Percentiles rank a stretch among this genome's conserved stretches.
These are phyloP conservation scores for Folsomia candida DNA, from an alignment of 2,888 invertebrate species.

Conservation along the genomic window DNA sequence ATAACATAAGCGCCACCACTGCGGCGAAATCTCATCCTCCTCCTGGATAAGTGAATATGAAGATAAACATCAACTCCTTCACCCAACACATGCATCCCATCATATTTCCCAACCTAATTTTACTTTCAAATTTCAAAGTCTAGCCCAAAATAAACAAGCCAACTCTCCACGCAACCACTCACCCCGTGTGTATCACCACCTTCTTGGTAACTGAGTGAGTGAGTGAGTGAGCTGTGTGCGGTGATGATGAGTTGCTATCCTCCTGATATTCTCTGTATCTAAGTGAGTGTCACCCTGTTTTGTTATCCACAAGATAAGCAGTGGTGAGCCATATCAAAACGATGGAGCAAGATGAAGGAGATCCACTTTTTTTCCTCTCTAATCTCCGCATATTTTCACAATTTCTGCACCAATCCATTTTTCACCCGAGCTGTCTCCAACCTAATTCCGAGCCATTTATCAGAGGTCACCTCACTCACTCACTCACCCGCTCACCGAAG, in stretches of 20 bases:
- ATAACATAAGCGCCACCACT: too few species aligned
- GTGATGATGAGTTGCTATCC: too few species aligned
- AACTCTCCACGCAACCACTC: conserved; percentile 8
- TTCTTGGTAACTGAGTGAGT: neutral
- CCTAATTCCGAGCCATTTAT: conserved; percentile 15
- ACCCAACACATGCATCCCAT: neutral
- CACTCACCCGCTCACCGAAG: neutral
- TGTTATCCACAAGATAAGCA: neutral
- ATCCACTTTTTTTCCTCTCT: neutral
- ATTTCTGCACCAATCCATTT: conserved; percentile 10
- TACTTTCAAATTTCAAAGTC: neutral
- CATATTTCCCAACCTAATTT: neutral
- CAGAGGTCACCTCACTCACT: conserved; percentile 7
- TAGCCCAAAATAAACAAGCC: neutral
- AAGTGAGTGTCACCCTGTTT: neutral
- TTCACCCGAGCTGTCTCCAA: conserved; percentile 15
- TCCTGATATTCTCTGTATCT: too few species aligned
- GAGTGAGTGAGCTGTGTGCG: neutral
- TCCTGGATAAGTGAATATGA: neutral
- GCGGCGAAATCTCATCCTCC: too few species aligned
- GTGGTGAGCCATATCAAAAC: neutral
- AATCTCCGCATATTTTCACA: conserved; percentile 16
- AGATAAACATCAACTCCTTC: neutral
- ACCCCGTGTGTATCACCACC: too few species aligned
- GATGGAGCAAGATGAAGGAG: neutral